These are phyloP conservation scores for Platorchestia sp. DNA, from an alignment of 1,140 invertebrate genomes.

Conservation along the genomic window DNA sequence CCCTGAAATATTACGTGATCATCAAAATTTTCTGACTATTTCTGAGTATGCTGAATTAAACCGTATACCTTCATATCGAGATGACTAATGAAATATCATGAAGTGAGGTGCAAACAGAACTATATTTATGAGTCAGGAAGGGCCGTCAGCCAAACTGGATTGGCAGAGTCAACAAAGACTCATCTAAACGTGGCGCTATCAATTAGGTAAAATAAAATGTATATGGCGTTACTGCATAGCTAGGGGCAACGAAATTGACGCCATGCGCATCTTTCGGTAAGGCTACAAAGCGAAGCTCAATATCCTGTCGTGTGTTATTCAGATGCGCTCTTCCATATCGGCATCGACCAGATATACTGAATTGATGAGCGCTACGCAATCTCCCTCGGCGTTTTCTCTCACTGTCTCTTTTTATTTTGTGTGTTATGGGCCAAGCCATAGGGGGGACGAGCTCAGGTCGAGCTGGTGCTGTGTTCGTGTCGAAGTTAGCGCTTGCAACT, in stretches of 20 bases:
- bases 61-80: neutral
- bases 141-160: neutral
- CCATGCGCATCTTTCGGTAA: neutral
- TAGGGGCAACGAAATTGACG: neutral
- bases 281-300: neutral
- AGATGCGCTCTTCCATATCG: constrained; percentile 2
- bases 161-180: neutral
- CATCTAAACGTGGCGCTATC: neutral
- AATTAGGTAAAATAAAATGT: neutral
- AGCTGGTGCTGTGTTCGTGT: neutral
- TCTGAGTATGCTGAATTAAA: too few species aligned
- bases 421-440: neutral
- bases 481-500: neutral
- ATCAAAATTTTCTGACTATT: too few species aligned
- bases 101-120: neutral
- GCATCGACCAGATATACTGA: neutral
- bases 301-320: neutral
- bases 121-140: neutral
- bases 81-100: neutral
- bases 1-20: too few species aligned
- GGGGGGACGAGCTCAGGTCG: neutral
- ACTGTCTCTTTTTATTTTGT: neutral
- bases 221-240: too few species aligned
- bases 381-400: neutral
- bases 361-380: neutral